Evolutionary conservation across 2,888 invertebrate species (phyloP).

Genomic region (Drosophila limbata): DNA sequence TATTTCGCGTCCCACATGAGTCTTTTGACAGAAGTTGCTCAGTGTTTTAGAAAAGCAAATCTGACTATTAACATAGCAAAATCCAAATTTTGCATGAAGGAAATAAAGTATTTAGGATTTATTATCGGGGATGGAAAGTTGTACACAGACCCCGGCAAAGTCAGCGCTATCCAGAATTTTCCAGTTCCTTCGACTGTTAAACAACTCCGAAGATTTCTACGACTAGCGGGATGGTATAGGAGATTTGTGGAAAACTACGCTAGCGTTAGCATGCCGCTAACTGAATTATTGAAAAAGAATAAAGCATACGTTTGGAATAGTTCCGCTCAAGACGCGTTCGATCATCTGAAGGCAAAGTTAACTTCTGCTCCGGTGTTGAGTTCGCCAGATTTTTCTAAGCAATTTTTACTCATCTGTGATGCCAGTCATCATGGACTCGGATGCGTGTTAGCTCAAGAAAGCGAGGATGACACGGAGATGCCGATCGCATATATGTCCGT

Average conservation of each 20-base stretch:
- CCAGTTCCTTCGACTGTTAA: background rate
- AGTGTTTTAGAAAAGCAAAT: background rate
- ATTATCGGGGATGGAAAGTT: slow-evolving; percentile 4
- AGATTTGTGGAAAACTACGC: background rate
- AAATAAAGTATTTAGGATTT: slow-evolving; percentile 11
- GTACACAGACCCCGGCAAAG: background rate
- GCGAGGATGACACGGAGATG: background rate
- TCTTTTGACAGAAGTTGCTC: background rate
- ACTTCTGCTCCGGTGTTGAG: background rate
- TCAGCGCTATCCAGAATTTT: background rate
- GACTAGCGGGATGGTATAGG: background rate
- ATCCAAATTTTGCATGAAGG: slow-evolving; percentile 1
- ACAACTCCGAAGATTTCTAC: background rate
- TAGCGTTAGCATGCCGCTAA: background rate
- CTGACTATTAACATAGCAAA: slow-evolving; percentile 4
- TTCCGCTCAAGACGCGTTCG: background rate
- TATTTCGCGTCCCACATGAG: slow-evolving; percentile 30
- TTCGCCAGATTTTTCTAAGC: background rate
- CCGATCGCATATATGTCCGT: slow-evolving; percentile 1
- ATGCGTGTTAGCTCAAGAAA: background rate
- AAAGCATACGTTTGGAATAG: background rate
- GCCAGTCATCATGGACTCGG: background rate
- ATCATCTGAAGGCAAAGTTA: background rate
- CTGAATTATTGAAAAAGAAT: background rate
- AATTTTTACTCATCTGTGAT: background rate